These are phyloP conservation scores for Lacerta bilineata DNA, from an alignment of 2,797 vertebrate species.

Conservation along the genomic window DNA sequence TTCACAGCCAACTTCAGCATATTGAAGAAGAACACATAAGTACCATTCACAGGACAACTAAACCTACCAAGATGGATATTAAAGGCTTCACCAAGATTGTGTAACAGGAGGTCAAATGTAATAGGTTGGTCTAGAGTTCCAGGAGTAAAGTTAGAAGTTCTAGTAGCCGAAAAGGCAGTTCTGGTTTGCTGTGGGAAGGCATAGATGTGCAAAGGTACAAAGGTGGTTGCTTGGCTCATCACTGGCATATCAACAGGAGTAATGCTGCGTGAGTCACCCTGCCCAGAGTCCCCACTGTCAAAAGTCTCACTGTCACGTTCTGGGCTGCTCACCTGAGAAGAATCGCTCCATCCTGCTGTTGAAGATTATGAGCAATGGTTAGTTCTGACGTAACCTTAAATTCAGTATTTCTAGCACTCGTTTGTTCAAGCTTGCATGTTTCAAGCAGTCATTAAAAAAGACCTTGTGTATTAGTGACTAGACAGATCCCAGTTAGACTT, in stretches of 20 bases:
- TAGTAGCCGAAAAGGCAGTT: slow-evolving; percentile 94
- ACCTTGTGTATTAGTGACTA: not conserved
- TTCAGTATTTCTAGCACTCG: slow-evolving; percentile 17
- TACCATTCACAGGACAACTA: slow-evolving; percentile 91
- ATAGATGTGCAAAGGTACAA: slow-evolving; percentile 92
- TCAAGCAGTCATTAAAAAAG: not conserved
- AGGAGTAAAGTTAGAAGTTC: slow-evolving; percentile 95
- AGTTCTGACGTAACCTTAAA: slow-evolving; percentile 22
- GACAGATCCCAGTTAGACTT: not conserved
- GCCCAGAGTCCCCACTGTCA: slow-evolving; percentile 90
- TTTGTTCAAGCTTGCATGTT: not conserved
- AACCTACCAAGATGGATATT: slow-evolving; percentile 93
- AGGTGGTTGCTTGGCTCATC: slow-evolving; percentile 83
- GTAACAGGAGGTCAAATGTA: slow-evolving; percentile 93
- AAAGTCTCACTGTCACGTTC: slow-evolving; percentile 87
- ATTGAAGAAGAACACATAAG: slow-evolving; percentile 97
- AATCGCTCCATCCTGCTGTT: slow-evolving; percentile 92
- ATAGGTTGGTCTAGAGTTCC: slow-evolving; percentile 97
- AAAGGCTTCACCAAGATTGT: slow-evolving; percentile 94
- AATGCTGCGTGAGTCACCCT: slow-evolving; percentile 89
- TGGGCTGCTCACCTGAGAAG: slow-evolving; percentile 94
- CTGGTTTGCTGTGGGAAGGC: slow-evolving; percentile 91
- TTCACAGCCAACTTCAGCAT: slow-evolving; percentile 97
- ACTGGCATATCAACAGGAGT: slow-evolving; percentile 88
- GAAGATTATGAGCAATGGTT: slow-evolving; percentile 53